phyloP scores from a whole-genome alignment of 2,797 vertebrate species.

The Vireo griseus region DNA sequence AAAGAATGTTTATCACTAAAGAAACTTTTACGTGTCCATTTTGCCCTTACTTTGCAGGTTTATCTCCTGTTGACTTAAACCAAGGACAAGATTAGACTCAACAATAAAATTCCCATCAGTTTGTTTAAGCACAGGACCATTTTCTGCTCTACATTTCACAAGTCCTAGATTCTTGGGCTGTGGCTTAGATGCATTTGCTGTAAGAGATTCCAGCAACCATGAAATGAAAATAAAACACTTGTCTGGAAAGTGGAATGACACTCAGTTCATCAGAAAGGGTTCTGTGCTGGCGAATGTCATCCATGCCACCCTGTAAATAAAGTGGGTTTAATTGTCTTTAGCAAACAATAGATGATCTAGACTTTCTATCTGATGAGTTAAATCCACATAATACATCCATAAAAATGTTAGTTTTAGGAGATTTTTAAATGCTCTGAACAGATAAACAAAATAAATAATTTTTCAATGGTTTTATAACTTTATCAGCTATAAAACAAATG shows the following conservation, averaged over 20 bases:
- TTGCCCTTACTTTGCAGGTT: not conserved
- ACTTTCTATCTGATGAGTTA: not conserved
- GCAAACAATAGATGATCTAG: not conserved
- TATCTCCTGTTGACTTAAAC: conserved; percentile 16
- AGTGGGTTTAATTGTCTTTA: not conserved
- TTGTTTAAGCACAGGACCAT: not conserved
- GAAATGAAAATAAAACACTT: not conserved
- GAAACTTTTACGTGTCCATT: not conserved
- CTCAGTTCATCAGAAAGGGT: not conserved
- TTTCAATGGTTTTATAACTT: not conserved
- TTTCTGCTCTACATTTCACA: not conserved
- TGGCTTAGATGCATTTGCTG: not conserved
- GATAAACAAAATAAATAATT: not conserved
- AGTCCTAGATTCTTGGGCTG: not conserved
- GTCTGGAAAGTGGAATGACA: not conserved
- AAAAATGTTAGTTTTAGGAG: not conserved
- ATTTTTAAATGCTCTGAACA: not conserved
- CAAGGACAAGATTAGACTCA: conserved; percentile 21
- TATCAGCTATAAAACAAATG: not conserved
- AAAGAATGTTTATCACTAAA: not conserved
- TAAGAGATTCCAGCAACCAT: not conserved
- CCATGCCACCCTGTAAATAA: not conserved
- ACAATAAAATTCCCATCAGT: not conserved
- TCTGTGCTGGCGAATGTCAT: not conserved
- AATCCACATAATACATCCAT: not conserved